Base-by-base conservation (phyloP, 2,113 vertebrate species). In the Hippoglossus stenolepis region DNA sequence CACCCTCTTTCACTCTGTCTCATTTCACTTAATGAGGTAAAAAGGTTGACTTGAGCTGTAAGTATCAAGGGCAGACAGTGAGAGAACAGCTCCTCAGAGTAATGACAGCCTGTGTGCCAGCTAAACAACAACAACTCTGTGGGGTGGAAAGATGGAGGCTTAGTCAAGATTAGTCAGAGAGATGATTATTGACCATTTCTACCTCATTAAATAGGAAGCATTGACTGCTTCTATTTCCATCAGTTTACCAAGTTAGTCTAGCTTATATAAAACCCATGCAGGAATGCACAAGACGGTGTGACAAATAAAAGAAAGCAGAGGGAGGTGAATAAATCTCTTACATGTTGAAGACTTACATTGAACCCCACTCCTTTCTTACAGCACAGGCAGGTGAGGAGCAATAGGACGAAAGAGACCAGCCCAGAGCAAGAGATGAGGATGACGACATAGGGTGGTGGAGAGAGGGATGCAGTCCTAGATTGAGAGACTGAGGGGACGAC, bases 381-480 rank as follows among this genome's bases (percentile, higher is more conserved):
- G 93, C 97, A 97, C 75, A 97, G 94, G 80, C 97, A 97, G 94
- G 97, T 97, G 90, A 97, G 95, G 82, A 97, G 96, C 80, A 97
- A 94, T 73, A 97, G 95, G 85, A 97, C 94, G 87, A 97, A 97
- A 75, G 97, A 96, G 87, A 97, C 93, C 15, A 97, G 94, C 75
- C 96, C 96, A 0, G 96, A 97, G 89, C 96, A 97, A 79, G 97
- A 97, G 91, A 97, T 96, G 93, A 97, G 93, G 79, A 97, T 96
- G 92, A 97, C 94, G 15, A 96, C 95, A 61, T 97, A 97, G n/a
- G 97, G 96, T 47, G 96, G 96, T 83, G 97, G 95, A 90, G 96
- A 94, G 83, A 96, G 94, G 53, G 94, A 93, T 62, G 91, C 93
- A 20, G 94, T 91, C 85, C 95, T 93, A 82, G 96, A 92, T 54